Conservation (phyloP, 2,113 vertebrate species). For the Vireo altiloquus region DNA sequence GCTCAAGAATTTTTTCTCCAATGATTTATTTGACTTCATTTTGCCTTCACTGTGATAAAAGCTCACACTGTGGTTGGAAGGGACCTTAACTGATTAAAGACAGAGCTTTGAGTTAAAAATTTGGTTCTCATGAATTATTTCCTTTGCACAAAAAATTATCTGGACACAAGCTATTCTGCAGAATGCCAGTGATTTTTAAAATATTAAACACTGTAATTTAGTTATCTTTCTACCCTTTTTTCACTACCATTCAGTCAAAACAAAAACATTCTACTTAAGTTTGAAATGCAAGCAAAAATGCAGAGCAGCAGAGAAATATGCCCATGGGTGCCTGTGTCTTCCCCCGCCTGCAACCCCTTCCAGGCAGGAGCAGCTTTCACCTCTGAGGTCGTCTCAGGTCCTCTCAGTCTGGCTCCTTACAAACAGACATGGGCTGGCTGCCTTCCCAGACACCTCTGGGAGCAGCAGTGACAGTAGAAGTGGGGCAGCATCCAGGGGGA, state of each 20-base stretch:
- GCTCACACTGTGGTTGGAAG: not conserved
- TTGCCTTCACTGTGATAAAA: not conserved
- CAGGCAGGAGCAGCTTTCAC: not conserved
- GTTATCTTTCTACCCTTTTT: not conserved
- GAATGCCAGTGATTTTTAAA: not conserved
- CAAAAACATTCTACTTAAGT: not conserved
- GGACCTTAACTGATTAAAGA: no score
- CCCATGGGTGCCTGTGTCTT: not conserved
- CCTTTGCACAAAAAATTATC: not conserved
- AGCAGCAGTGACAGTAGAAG: not conserved
- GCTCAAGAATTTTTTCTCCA: not conserved
- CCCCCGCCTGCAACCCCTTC: not conserved
- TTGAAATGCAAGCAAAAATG: not conserved
- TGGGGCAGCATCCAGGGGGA: not conserved
- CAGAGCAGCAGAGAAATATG: not conserved
- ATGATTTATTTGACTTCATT: not conserved
- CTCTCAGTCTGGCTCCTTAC: not conserved
- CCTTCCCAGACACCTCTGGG: not conserved
- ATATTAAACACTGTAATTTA: not conserved
- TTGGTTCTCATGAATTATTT: not conserved
- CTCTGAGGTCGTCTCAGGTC: not conserved
- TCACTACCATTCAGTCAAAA: not conserved
- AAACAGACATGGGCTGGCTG: not conserved
- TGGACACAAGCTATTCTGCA: not conserved
- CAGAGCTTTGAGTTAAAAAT: not conserved